Percentiles rank a stretch among this genome's conserved stretches.
Evolutionary conservation across 2,113 vertebrate species (phyloP).

Genomic region (Triplophysa rosa): DNA sequence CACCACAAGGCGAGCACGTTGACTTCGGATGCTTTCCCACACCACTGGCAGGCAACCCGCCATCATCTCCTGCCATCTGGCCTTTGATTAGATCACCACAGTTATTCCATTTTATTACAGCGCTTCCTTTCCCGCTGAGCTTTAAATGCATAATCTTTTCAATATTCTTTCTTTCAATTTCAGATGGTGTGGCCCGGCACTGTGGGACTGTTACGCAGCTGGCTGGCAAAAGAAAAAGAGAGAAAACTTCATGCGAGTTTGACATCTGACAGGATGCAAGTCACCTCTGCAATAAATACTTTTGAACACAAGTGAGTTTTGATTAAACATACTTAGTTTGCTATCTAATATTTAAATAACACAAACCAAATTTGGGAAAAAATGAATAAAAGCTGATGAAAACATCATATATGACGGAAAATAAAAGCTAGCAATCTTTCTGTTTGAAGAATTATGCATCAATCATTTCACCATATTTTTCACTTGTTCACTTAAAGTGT

Average conservation of each 20-base stretch:
- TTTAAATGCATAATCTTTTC: constrained; percentile 15
- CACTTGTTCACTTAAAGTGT: too few relatives aligned
- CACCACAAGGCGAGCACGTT: not conserved
- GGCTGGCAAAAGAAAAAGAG: not conserved
- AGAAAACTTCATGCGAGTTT: not conserved
- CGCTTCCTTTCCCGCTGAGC: constrained; percentile 3
- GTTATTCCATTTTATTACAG: constrained; percentile 24
- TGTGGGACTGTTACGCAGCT: not conserved
- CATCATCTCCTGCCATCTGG: constrained; percentile 41
- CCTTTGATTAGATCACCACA: constrained; percentile 29
- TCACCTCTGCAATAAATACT: too few relatives aligned
- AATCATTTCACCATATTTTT: too few relatives aligned
- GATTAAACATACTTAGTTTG: too few relatives aligned
- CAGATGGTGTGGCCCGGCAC: not conserved
- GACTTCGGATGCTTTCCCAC: constrained; percentile 7
- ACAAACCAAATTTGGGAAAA: too few relatives aligned
- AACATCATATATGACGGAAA: too few relatives aligned
- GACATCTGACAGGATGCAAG: constrained; percentile 11
- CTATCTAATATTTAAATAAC: too few relatives aligned
- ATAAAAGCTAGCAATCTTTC: too few relatives aligned
- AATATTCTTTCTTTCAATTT: constrained; percentile 1
- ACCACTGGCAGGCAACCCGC: constrained; percentile 19
- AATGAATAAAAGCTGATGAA: too few relatives aligned
- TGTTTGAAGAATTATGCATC: too few relatives aligned
- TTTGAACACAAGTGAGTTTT: not conserved